A percentile compares a stretch with the other conserved stretches of the same genome.
These are phyloP conservation scores for Catocala nupta DNA, from an alignment of 2,888 invertebrate species.

Conservation along the genomic window DNA sequence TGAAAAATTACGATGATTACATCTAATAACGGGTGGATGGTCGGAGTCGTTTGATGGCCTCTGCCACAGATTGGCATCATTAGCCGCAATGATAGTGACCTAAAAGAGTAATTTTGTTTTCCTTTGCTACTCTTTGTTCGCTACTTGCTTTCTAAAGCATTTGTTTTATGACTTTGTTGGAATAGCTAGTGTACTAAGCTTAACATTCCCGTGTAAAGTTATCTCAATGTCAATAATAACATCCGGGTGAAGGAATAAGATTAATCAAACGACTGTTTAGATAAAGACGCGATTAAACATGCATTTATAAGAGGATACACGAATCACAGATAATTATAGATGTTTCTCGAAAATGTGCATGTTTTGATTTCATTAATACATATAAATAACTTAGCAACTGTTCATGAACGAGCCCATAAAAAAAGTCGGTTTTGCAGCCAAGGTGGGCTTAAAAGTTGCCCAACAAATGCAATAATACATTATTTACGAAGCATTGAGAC, in stretches of 20 bases:
- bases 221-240: slow-evolving; percentile 44
- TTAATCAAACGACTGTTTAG: slow-evolving; percentile 33
- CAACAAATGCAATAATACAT: slow-evolving; percentile 24
- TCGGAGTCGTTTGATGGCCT: slow-evolving; percentile 77
- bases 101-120: slow-evolving; percentile 80
- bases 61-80: slow-evolving; percentile 83
- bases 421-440: slow-evolving; percentile 25
- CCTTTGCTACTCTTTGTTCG: slow-evolving; percentile 65
- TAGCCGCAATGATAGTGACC: slow-evolving; percentile 82
- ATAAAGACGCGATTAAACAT: slow-evolving; percentile 21
- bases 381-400: slow-evolving; percentile 33
- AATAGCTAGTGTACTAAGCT: slow-evolving; percentile 18
- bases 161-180: slow-evolving; percentile 28
- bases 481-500: slow-evolving; percentile 35
- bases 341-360: slow-evolving; percentile 7
- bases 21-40: slow-evolving; percentile 80
- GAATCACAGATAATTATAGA: slow-evolving; percentile 9
- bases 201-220: slow-evolving; percentile 26
- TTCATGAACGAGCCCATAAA: slow-evolving; percentile 19
- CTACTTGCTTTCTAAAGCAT: slow-evolving; percentile 57
- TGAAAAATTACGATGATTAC: slow-evolving; percentile 87
- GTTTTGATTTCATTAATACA: slow-evolving; percentile 32
- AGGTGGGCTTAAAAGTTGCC: slow-evolving; percentile 21
- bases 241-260: slow-evolving; percentile 40
- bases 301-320: slow-evolving; percentile 14